phyloP scores from a whole-genome alignment of 2,113 vertebrate genomes.

The Ploceus nigricollis region DNA sequence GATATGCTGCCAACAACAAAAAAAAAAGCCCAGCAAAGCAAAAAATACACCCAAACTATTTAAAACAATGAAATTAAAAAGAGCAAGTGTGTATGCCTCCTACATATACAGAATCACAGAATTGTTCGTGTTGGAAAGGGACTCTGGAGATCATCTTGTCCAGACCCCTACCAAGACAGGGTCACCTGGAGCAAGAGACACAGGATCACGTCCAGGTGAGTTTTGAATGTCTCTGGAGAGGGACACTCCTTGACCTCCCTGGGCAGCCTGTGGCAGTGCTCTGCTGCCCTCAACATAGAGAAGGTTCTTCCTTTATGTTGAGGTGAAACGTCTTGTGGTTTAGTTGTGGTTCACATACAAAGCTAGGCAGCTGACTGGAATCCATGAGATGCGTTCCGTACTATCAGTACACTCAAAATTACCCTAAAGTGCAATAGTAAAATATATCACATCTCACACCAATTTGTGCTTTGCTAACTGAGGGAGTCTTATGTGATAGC shows the following conservation, averaged over 20 bases:
- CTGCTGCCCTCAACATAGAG: neutral
- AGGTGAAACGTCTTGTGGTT: neutral
- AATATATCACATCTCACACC: neutral
- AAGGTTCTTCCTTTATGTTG: neutral
- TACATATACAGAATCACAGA: neutral
- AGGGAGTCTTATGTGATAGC: neutral
- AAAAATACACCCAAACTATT: neutral
- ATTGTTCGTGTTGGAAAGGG: neutral
- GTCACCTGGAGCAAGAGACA: neutral
- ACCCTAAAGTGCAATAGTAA: neutral
- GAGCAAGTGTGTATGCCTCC: neutral
- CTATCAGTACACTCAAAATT: neutral
- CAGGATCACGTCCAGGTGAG: neutral
- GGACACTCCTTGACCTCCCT: neutral
- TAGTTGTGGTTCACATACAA: neutral
- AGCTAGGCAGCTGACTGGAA: neutral
- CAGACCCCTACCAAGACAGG: neutral
- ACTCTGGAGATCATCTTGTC: neutral
- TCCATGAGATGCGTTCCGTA: rapidly evolving
- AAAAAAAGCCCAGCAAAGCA: neutral
- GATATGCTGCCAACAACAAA: neutral
- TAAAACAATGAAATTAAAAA: neutral
- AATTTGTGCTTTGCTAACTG: neutral
- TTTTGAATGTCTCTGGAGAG: neutral
- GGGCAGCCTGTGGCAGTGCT: neutral